A percentile compares a stretch with the other conserved stretches of the same genome.
Evolutionary conservation across 2,888 invertebrate genomes (phyloP).

Genomic region (Deroplatys truncata): DNA sequence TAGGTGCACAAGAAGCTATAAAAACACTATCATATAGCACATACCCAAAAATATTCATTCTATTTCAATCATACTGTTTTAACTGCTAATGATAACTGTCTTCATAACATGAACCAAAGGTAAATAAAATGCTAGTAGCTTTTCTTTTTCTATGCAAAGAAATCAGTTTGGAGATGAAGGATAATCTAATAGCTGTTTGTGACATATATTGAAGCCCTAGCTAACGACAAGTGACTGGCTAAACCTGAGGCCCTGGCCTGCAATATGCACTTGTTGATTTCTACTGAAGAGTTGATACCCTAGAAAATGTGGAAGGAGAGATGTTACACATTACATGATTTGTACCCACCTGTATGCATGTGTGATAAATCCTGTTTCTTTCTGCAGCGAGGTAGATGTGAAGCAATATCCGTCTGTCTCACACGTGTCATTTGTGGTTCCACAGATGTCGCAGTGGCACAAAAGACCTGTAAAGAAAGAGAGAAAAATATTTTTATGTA

Average conservation of each 20-base stretch:
- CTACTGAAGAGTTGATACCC: not conserved
- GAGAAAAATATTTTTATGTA: too few species aligned
- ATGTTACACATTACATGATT: not conserved
- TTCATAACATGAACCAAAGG: too few species aligned
- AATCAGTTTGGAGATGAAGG: too few species aligned
- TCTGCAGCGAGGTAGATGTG: slow-evolving; percentile 66
- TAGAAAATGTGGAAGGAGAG: not conserved
- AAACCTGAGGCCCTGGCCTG: not conserved
- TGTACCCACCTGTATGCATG: slow-evolving; percentile 73
- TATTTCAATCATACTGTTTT: too few species aligned
- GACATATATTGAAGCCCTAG: too few species aligned
- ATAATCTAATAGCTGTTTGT: too few species aligned
- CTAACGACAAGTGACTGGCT: not conserved
- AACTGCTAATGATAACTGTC: too few species aligned
- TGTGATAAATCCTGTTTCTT: slow-evolving; percentile 52
- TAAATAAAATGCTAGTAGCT: too few species aligned
- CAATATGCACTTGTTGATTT: not conserved
- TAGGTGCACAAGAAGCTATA: too few species aligned
- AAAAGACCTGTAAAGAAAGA: slow-evolving; percentile 59
- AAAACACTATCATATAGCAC: too few species aligned
- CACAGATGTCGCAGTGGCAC: slow-evolving; percentile 80
- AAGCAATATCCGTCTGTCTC: slow-evolving; percentile 87
- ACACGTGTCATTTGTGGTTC: slow-evolving; percentile 72
- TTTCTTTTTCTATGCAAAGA: too few species aligned
- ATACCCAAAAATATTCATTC: too few species aligned